These are phyloP conservation scores for Pseudorhombus dupliciocellatus DNA, from an alignment of 2,113 vertebrate species.

Conservation along the genomic window DNA sequence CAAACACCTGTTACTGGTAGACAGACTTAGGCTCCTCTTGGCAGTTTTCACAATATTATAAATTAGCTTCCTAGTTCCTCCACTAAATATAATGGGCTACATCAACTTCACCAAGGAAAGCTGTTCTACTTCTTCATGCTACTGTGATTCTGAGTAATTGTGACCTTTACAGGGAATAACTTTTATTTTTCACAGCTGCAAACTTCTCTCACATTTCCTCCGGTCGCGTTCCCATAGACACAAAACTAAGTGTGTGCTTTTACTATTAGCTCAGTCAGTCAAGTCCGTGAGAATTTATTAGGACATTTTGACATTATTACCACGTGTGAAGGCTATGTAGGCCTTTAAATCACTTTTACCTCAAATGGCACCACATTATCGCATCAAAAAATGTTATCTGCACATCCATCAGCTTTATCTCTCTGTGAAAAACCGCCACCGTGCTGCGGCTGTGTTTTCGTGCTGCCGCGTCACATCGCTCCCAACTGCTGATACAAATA, in stretches of 20 bases:
- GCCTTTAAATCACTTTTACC: slow-evolving; percentile 29
- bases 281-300: slow-evolving; percentile 5
- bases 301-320: slow-evolving; percentile 13
- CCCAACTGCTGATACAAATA: neutral
- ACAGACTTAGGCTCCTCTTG: slow-evolving; percentile 61
- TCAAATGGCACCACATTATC: slow-evolving; percentile 17
- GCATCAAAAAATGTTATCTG: slow-evolving; percentile 36
- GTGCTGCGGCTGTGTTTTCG: neutral
- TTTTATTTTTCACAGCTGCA: slow-evolving; percentile 55
- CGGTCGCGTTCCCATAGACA: slow-evolving; percentile 36
- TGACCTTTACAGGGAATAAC: slow-evolving; percentile 72
- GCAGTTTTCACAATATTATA: slow-evolving; percentile 63
- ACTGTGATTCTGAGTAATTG: slow-evolving; percentile 57
- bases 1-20: slow-evolving; percentile 71
- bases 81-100: slow-evolving; percentile 61
- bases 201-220: slow-evolving; percentile 46
- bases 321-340: slow-evolving; percentile 26
- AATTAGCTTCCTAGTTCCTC: slow-evolving; percentile 66
- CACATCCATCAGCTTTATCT: slow-evolving; percentile 28
- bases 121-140: slow-evolving; percentile 51
- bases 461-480: neutral
- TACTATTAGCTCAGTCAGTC: slow-evolving; percentile 1
- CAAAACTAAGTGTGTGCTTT: slow-evolving; percentile 14
- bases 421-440: slow-evolving; percentile 14
- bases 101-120: slow-evolving; percentile 64